These are phyloP conservation scores for Chrysolina haemoptera DNA, from an alignment of 2,888 invertebrate species.

Conservation along the genomic window DNA sequence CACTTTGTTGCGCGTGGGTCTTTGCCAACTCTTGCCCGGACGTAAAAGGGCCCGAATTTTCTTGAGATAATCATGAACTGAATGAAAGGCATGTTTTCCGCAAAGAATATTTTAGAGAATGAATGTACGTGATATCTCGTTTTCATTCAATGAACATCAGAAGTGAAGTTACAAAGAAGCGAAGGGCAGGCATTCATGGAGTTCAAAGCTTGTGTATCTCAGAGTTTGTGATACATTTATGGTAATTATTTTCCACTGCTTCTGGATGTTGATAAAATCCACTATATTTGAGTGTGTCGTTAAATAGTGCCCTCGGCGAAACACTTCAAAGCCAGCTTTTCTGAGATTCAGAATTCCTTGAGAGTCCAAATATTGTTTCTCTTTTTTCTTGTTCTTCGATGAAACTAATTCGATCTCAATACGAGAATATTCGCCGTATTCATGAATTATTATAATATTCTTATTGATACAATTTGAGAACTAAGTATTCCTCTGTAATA, in stretches of 20 bases:
- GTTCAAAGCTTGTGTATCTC: background rate
- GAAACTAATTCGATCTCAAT: too few species aligned
- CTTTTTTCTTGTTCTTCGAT: too few species aligned
- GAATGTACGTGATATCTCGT: background rate
- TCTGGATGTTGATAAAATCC: background rate
- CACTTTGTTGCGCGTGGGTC: background rate
- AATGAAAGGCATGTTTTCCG: background rate
- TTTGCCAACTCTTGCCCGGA: background rate
- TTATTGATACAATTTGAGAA: too few species aligned
- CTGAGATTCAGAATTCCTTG: too few species aligned
- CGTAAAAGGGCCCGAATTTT: background rate
- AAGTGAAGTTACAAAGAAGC: background rate
- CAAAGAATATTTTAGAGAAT: background rate
- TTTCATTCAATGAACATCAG: background rate
- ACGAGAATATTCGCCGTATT: too few species aligned
- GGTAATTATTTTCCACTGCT: background rate
- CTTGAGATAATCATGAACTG: background rate
- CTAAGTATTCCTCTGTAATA: too few species aligned
- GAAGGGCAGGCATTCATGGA: background rate
- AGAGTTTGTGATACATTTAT: background rate
- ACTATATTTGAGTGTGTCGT: too few species aligned
- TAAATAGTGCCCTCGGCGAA: too few species aligned
- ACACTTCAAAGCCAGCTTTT: too few species aligned
- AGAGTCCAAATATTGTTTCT: too few species aligned
- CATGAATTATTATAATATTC: too few species aligned